Evolutionary conservation across 2,113 vertebrate species (phyloP), one percentile per base, ranked within the genome.

Genomic region (Psilopsiagon aurifrons): DNA sequence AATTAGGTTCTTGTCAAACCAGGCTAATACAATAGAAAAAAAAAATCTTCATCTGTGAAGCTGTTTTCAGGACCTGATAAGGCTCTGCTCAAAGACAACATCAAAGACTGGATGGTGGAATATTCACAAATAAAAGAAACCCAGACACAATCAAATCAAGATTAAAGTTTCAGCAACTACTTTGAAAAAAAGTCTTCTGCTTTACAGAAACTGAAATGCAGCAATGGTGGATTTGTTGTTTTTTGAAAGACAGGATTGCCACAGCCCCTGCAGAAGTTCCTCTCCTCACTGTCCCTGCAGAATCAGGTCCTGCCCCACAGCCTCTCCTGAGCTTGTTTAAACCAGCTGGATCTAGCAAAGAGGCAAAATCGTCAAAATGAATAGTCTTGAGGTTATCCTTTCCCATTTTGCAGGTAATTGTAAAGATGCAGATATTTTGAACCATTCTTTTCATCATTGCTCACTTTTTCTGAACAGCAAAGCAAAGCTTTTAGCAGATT

Each of bases 101-200:
- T 88, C 92, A 95, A 97, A 97, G 89, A 37, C 85, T 82, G 35
- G 27, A 80, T 89, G 76, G 88, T 91, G 33, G 96, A 95, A 96
- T 95, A 95, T 87, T 96, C 96, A 94, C 86, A 97, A 97, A 97
- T 97, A 97, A 97, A 94, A 92, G 95, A 96, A 96, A 90, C 20
- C 49, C 64, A 94, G 92, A 67, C 90, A 95, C 76, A 96, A 74
- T 96, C 86, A 76, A 94, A 93, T 86, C 57, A 83, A 59, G 80
- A 96, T 94, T 95, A 94, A 97, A 96, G 82, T 94, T 93, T 47
- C 88, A 66, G 49, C 41, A 76, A 59, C 85, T 76, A 85, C 83
- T 95, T 83, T 70, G 63, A 79, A 85, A 66, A 76, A 80, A 67
- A 35, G 29, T 63, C 11, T 4, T 54, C 78, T 83, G n/a, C 57